Evolutionary conservation across 2,797 vertebrate genomes (phyloP), one percentile per base, ranked within the genome.

Genomic region (Phaenicophaeus curvirostris): DNA sequence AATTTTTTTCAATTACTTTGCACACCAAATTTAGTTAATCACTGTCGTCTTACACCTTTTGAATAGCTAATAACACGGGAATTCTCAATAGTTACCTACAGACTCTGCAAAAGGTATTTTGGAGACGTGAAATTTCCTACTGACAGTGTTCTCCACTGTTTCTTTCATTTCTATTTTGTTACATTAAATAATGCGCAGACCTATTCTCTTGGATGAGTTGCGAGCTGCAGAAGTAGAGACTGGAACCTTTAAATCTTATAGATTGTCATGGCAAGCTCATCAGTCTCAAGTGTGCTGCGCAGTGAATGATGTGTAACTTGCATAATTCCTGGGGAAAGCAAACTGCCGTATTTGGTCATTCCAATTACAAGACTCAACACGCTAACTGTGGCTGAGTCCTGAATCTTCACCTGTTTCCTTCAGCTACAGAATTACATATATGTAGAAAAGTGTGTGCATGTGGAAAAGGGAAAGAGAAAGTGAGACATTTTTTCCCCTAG

Each of bases 1-100:
- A 85, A 93, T 91, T 85, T 90, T 48, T 91, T 94, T 90, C 53
- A 80, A 55, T 71, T 87, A 79, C 35, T 82, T 75, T 77, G 41
- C 61, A 13, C 58, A 85, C 11, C 15, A 72, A 76, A 31, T 78
- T 90, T 51, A 67, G 24, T 81, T 84, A 87, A 84, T 66, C 48
- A 41, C 4, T 41, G 8, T n/a, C 44, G n/a, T 42, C 62, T 90
- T 53, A 19, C 21, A 90, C 51, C 19, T 72, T 81, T 72, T 63
- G 24, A 58, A 31, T 48, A 78, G 24, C 12, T 78, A 55, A 54
- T 58, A 78, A 42, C 16, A 57, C 14, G 15, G 17, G 9, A 86
- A 78, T 72, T 65, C 23, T 73, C 33, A 73, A 59, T 5, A 73
- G 25, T 39, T 88, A 28, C n/a, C 33, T 82, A 23, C n/a, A 72